phyloP scores from a whole-genome alignment of 1,140 invertebrate genomes.

The Zaprionus kolodkinae region DNA sequence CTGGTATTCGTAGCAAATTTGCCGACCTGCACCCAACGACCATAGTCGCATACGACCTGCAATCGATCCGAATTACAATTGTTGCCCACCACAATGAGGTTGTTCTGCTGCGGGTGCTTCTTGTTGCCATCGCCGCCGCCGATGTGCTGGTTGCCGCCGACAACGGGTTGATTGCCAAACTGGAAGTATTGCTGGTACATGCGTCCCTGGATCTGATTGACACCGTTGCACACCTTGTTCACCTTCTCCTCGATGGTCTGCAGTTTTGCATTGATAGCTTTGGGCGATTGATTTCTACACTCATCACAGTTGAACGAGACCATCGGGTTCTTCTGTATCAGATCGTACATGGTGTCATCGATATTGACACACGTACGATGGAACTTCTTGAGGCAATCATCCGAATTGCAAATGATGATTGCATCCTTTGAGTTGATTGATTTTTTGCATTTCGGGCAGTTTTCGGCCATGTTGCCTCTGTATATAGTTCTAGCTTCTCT shows the following conservation, averaged over 20 bases:
- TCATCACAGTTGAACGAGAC: constrained; percentile 81
- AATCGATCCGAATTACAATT: constrained; percentile 83
- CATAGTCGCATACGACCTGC: constrained; percentile 81
- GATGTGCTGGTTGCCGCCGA: constrained; percentile 48
- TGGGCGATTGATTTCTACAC: constrained; percentile 77
- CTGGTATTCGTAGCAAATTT: constrained; percentile 81
- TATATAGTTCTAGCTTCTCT: background rate
- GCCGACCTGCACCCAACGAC: constrained; percentile 81
- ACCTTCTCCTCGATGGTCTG: constrained; percentile 82
- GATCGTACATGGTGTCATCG: constrained; percentile 75
- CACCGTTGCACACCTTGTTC: constrained; percentile 80
- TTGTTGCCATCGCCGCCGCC: constrained; percentile 39
- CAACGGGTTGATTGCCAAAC: constrained; percentile 73
- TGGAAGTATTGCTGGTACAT: constrained; percentile 84
- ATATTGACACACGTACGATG: constrained; percentile 80
- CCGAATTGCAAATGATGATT: constrained; percentile 75
- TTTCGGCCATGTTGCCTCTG: constrained; percentile 72
- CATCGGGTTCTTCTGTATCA: constrained; percentile 80
- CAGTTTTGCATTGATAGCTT: constrained; percentile 67
- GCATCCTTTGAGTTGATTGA: constrained; percentile 78
- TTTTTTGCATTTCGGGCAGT: constrained; percentile 82
- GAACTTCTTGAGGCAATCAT: constrained; percentile 79
- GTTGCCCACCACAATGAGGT: constrained; percentile 80
- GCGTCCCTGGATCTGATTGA: constrained; percentile 82
- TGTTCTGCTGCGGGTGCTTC: constrained; percentile 78